Base-by-base conservation (phyloP, 53 echinoderm and acorn worm species). In the Echinometra lucunter region DNA sequence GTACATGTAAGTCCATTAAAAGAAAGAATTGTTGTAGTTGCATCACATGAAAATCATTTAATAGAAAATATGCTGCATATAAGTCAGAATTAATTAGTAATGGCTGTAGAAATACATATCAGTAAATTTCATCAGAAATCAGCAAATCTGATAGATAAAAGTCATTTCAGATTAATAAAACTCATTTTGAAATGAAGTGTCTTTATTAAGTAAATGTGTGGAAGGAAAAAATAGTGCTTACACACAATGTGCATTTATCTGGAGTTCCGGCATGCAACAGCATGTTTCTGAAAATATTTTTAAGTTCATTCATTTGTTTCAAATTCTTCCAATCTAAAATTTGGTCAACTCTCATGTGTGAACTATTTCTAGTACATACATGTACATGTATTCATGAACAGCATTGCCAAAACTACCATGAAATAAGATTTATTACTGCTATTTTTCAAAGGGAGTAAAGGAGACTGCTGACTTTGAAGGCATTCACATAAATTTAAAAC, bases 1-100 rank as follows among this genome's bases (percentile, higher is more conserved):
- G n/a, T n/a, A n/a, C n/a, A n/a, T n/a, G n/a, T 88, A 37, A n/a
- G 53, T n/a, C 34, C 27, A 56, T 30, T 32, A 45, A 16, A 16
- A 88, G 56, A 55, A 49, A 82, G 35, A 82, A 55, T 88, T 47
- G 88, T 88, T 88, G 47, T 88, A 53, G 88, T 47, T 88, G 5
- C 19, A 63, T 21, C 23, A 63, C 23, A 23, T 63, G 23, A 63
- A 1, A 56, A 55, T 45, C 44, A 53, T 28, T 56, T 16, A 88
- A 53, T 2, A 88, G 28, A 88, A 56, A 49, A 16, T 16, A 16
- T 27, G 30, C 15, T 45, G 45, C 83, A 82, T 16, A 44, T 37
- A 37, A 34, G 16, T 28, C 35, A 37, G 37, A 78, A 3, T 16
- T 37, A 78, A 11, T 11, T 78, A 53, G 16, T 40, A 78, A 37